Evolutionary conservation across 1,140 invertebrate species (phyloP).

Genomic region (Drosophila orosa): DNA sequence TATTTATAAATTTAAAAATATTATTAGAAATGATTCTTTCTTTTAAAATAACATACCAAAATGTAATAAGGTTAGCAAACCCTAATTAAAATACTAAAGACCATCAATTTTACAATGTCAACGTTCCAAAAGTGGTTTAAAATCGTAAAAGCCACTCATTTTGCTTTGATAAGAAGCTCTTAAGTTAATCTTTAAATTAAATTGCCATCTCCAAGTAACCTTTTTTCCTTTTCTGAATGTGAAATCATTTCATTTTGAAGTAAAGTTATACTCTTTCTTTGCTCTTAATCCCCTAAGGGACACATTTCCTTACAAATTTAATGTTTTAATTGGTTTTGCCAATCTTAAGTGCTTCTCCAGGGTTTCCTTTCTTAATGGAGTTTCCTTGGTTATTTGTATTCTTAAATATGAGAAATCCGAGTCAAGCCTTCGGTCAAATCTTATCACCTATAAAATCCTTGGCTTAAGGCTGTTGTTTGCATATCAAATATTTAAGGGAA

Average conservation of each 20-base stretch:
- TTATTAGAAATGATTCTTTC: neutral
- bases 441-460: constrained; percentile 7
- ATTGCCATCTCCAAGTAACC: neutral
- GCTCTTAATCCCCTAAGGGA: neutral
- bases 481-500: constrained; percentile 7
- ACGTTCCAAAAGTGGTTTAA: neutral
- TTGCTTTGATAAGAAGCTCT: neutral
- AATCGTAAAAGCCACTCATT: neutral
- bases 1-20: too few relatives aligned
- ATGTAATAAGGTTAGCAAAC: neutral
- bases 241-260: neutral
- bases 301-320: constrained; percentile 4
- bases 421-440: neutral
- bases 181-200: neutral
- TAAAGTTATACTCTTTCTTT: neutral
- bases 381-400: neutral
- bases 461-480: constrained; percentile 7
- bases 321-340: constrained; percentile 18
- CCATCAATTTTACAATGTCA: neutral
- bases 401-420: neutral
- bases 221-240: neutral
- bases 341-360: constrained; percentile 6
- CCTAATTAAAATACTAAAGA: neutral
- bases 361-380: neutral
- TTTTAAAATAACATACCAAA: neutral